A percentile compares a stretch with the other conserved stretches of the same genome.
Conservation (phyloP, 2,113 vertebrate species). For the Pachyramphus minor region DNA sequence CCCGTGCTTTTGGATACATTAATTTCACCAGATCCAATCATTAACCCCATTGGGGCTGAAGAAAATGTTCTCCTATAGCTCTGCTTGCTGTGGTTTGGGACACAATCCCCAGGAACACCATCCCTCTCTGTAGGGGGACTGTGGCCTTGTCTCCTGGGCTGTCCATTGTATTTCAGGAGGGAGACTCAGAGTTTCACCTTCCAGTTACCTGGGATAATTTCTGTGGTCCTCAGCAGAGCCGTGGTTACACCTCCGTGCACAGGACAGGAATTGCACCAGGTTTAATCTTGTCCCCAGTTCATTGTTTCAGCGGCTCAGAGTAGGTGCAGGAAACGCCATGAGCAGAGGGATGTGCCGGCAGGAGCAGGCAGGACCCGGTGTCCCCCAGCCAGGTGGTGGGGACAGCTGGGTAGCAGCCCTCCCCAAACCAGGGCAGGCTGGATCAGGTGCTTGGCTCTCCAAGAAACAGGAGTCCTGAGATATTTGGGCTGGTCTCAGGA, state of each 20-base stretch:
- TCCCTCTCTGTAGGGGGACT: constrained; percentile 1
- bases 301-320: constrained; percentile 31
- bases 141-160: background rate
- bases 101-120: background rate
- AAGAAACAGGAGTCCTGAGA: background rate
- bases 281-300: constrained; percentile 16
- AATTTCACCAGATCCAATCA: constrained; percentile 33
- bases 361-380: background rate
- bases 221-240: constrained; percentile 6
- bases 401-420: background rate
- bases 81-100: background rate
- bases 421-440: background rate
- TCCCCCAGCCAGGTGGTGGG: fast-evolving
- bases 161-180: background rate
- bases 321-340: background rate
- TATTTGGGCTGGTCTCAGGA: background rate
- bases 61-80: background rate
- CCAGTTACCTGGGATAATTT: background rate
- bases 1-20: background rate
- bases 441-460: background rate
- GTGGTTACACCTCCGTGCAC: background rate
- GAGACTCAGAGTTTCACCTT: background rate
- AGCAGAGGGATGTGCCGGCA: background rate
- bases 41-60: constrained; percentile 8
- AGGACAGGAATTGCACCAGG: background rate